Percentiles rank a stretch among this genome's conserved stretches.
These are phyloP conservation scores for Sander lucioperca DNA, from an alignment of 2,113 vertebrate genomes.

Conservation along the genomic window DNA sequence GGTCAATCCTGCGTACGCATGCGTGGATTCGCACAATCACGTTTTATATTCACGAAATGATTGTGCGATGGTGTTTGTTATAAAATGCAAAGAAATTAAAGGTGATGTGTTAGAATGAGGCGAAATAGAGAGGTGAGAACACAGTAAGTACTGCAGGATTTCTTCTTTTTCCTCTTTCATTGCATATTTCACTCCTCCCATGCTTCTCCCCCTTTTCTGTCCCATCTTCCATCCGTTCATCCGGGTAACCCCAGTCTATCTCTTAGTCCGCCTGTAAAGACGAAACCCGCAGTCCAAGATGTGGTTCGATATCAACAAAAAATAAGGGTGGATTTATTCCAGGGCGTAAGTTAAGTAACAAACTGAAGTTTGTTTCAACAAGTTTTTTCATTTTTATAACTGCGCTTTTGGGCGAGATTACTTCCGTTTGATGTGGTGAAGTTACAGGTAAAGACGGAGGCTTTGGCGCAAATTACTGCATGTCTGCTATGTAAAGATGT, in stretches of 20 bases:
- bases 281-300: slow-evolving; percentile 50
- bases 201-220: slow-evolving; percentile 50
- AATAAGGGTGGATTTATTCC: slow-evolving; percentile 24
- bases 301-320: slow-evolving; percentile 38
- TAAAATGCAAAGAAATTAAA: slow-evolving; percentile 18
- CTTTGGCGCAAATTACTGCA: slow-evolving; percentile 7
- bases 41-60: slow-evolving; percentile 48
- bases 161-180: slow-evolving; percentile 29
- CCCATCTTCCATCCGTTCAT: slow-evolving; percentile 68
- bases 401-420: slow-evolving; percentile 13
- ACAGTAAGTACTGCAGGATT: slow-evolving; percentile 26
- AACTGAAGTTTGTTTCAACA: slow-evolving; percentile 33
- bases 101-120: not conserved
- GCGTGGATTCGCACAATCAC: slow-evolving; percentile 51
- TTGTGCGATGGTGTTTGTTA: slow-evolving; percentile 7
- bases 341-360: not conserved
- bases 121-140: not conserved
- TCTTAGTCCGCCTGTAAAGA: slow-evolving; percentile 39
- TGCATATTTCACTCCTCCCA: slow-evolving; percentile 53
- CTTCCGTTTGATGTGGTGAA: slow-evolving; percentile 36
- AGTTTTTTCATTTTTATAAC: slow-evolving; percentile 31
- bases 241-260: slow-evolving; percentile 70
- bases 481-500: slow-evolving; percentile 6
- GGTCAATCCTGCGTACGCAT: slow-evolving; percentile 63
- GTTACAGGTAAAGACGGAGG: slow-evolving; percentile 36